Evolutionary conservation across 1,140 invertebrate genomes (phyloP), one percentile per base, ranked within the genome.

Genomic region (Ips nitidus): DNA sequence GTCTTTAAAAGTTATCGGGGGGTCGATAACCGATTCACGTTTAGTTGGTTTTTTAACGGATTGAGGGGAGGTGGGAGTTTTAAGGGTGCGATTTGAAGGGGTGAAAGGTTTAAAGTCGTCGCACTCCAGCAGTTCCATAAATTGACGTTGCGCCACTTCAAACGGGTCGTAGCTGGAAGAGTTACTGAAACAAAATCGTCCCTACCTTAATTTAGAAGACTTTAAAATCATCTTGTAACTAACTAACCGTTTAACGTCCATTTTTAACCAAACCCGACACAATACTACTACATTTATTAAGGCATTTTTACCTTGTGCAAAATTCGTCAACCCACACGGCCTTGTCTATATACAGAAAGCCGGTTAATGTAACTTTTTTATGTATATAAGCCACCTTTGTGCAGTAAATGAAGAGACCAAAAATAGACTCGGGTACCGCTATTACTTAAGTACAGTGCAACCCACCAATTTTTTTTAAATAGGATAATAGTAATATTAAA

Each of bases 131-230:
- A 90, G 81, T 71, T 90, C 88, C 77, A 87, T 85, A 75, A 90
- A 83, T 79, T 91, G 89, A n/a, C 85, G 83, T 73, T 90, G 87
- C 2, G 89, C 89, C 67, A 85, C 82, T 41, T 86, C 75, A 78
- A 88, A 90, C 43, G 89, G 89, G 79, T 90, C 85, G 78, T 90
- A 90, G 37, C 82, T 81, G 60, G 68, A 64, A 8, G 58, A 37
- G 8, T 43, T 64, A 66, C 73, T 73, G 64, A 52, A 73, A 75
- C 47, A 58, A 69, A 52, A 66, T 22, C 22, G 22, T 22, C 22
- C 22, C 22, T 40, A 6, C 22, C 22, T 22, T 22, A 22, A 22
- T 22, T 22, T 22, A 22, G 22, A 22, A 22, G 22, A 22, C 22
- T 22, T 2, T 50, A 50, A 22, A 50, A 61, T 22, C 2, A 7